Conservation (phyloP, 1,140 invertebrate species). For the Drosophila elegans region DNA sequence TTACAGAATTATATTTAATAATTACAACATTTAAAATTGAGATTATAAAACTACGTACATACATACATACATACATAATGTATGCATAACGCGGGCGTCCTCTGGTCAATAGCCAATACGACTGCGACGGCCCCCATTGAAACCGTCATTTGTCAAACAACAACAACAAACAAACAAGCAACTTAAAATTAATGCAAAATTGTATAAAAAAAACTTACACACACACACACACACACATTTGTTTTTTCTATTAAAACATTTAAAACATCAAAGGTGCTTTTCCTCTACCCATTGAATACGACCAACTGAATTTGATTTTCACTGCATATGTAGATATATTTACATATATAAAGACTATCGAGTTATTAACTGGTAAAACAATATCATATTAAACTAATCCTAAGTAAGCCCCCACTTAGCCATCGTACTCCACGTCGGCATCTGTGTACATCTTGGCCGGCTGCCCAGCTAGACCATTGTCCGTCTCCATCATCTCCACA, state of each 20-base stretch:
- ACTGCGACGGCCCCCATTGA: constrained; percentile 17
- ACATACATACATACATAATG: constrained; percentile 43
- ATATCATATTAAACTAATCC: constrained; percentile 14
- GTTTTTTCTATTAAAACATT: constrained; percentile 77
- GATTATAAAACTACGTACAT: constrained; percentile 47
- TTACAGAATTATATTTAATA: constrained; percentile 75
- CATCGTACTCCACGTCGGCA: constrained; percentile 70
- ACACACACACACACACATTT: constrained; percentile 51
- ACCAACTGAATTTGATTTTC: constrained; percentile 4
- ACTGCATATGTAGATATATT: constrained; percentile 28
- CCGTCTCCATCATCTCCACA: constrained; percentile 86
- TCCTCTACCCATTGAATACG: constrained; percentile 21
- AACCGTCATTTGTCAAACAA: constrained; percentile 34
- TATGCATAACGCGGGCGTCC: constrained; percentile 35
- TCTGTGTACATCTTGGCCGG: constrained; percentile 79
- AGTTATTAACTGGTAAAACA: constrained; percentile 46
- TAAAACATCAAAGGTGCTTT: constrained; percentile 49
- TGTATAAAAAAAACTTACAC: constrained; percentile 63
- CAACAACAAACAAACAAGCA: constrained; percentile 14
- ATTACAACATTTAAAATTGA: constrained; percentile 49
- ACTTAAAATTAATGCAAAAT: constrained; percentile 45
- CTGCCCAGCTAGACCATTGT: constrained; percentile 48
- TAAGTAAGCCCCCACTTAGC: constrained; percentile 4
- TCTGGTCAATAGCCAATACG: constrained; percentile 23
- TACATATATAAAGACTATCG: constrained; percentile 30